A percentile compares a stretch with the other conserved stretches of the same genome.
Evolutionary conservation across 2,888 invertebrate genomes (phyloP).

Genomic region (Rhyacophila evoluta): DNA sequence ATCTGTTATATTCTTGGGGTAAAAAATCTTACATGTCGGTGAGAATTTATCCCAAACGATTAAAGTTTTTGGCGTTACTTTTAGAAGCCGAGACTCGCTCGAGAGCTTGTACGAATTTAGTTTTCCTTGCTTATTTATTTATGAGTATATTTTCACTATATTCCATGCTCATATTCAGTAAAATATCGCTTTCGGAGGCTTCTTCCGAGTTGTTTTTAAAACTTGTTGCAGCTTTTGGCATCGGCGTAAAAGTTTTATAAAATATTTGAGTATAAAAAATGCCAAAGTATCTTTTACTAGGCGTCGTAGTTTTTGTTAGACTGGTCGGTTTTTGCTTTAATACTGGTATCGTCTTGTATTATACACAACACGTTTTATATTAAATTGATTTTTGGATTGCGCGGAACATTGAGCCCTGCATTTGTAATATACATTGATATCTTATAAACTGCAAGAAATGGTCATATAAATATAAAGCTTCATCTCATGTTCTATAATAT

Average conservation of each 20-base stretch:
- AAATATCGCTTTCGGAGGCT: neutral
- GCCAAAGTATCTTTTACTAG: neutral
- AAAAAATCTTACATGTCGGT: too few relatives aligned
- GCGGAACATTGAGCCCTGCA: too few relatives aligned
- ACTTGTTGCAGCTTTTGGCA: constrained; percentile 13
- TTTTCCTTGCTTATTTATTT: constrained; percentile 1
- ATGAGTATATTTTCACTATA: constrained; percentile 24
- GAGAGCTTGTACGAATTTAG: neutral
- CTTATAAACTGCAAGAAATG: too few relatives aligned
- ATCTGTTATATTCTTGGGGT: too few relatives aligned
- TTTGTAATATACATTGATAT: too few relatives aligned
- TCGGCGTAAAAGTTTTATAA: neutral
- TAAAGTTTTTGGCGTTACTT: neutral
- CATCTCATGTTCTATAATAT: too few relatives aligned
- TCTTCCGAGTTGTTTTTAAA: constrained; percentile 1
- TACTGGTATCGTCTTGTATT: too few relatives aligned
- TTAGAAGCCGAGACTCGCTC: neutral
- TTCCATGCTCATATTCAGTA: neutral
- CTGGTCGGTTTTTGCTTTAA: too few relatives aligned
- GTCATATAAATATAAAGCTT: too few relatives aligned
- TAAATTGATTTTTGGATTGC: too few relatives aligned
- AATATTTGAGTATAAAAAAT: neutral
- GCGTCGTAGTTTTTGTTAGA: neutral
- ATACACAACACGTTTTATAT: too few relatives aligned
- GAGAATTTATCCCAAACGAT: too few relatives aligned